A percentile compares a stretch with the other conserved stretches of the same genome.
phyloP scores from a whole-genome alignment of 2,797 vertebrate genomes.

The Lateolabrax maculatus region DNA sequence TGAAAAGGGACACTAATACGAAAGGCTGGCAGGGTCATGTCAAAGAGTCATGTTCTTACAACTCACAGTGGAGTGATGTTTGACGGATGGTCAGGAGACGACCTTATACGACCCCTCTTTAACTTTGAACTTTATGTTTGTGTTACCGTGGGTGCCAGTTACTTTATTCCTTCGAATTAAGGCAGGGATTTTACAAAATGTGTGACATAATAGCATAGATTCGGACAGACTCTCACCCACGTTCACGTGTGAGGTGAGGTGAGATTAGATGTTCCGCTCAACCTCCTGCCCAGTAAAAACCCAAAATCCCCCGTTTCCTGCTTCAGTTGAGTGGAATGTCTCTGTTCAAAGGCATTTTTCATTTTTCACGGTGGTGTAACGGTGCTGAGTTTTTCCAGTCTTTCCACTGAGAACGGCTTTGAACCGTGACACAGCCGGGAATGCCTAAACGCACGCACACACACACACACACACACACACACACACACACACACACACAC shows the following conservation, averaged over 20 bases:
- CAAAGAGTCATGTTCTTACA: slow-evolving; percentile 55
- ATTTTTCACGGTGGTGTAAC: slow-evolving; percentile 43
- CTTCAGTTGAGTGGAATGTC: slow-evolving; percentile 43
- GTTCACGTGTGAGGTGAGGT: slow-evolving; percentile 8
- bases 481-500: too few species aligned
- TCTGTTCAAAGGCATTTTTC: slow-evolving; percentile 63
- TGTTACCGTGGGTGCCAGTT: not conserved
- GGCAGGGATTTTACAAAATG: not conserved
- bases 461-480: too few species aligned
- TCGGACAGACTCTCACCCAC: not conserved
- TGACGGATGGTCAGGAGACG: slow-evolving; percentile 35
- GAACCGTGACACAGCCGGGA: slow-evolving; percentile 27
- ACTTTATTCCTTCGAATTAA: not conserved
- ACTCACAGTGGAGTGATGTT: slow-evolving; percentile 47
- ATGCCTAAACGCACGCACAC: slow-evolving; percentile 11
- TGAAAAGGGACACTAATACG: slow-evolving; percentile 26
- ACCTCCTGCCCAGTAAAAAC: slow-evolving; percentile 24
- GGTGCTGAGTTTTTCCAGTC: slow-evolving; percentile 34
- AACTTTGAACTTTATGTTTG: slow-evolving; percentile 11
- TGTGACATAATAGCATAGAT: slow-evolving; percentile 6
- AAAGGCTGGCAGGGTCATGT: slow-evolving; percentile 47
- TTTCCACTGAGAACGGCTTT: slow-evolving; percentile 49
- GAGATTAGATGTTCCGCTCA: slow-evolving; percentile 51
- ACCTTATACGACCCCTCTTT: slow-evolving; percentile 12
- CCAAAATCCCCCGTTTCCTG: slow-evolving; percentile 49